Percentiles rank a stretch among this genome's conserved stretches.
Evolutionary conservation across 2,797 vertebrate species (phyloP).

Genomic region (Takifugu ocellatus): DNA sequence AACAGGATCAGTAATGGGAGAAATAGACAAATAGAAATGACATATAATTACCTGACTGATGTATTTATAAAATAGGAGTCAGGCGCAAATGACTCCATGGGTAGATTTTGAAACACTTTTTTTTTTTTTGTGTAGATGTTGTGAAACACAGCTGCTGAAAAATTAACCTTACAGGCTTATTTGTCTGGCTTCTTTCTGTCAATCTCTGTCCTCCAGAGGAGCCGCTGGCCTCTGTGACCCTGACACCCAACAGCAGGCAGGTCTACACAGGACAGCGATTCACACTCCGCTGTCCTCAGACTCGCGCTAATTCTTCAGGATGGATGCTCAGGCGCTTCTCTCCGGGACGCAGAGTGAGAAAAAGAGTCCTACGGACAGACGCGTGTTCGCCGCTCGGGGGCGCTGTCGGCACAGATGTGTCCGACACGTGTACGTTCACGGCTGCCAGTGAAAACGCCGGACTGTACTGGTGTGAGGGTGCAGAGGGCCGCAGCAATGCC

Average conservation of each 20-base stretch:
- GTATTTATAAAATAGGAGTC: no score
- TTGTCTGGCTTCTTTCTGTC: no score
- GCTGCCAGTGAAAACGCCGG: constrained; percentile 37
- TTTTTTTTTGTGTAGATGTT: no score
- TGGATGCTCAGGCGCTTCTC: constrained; percentile 54
- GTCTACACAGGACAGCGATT: constrained; percentile 46
- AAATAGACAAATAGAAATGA: no score
- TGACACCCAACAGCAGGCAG: constrained; percentile 59
- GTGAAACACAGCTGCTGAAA: no score
- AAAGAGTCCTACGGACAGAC: background rate
- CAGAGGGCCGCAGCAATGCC: constrained; percentile 46
- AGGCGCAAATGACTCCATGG: no score
- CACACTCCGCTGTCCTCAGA: constrained; percentile 49
- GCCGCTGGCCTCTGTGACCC: constrained; percentile 32
- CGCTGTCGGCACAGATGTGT: background rate
- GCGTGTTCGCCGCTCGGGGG: constrained; percentile 42
- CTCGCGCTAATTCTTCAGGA: constrained; percentile 18
- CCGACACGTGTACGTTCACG: constrained; percentile 25
- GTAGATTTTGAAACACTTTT: no score
- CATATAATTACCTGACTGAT: no score
- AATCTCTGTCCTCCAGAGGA: constrained; percentile 33
- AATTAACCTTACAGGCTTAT: no score
- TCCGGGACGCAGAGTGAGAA: background rate
- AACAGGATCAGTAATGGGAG: no score
- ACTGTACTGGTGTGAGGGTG: constrained; percentile 68